phyloP scores from a whole-genome alignment of 2,888 invertebrate species.

The Ochropleura leucogaster region DNA sequence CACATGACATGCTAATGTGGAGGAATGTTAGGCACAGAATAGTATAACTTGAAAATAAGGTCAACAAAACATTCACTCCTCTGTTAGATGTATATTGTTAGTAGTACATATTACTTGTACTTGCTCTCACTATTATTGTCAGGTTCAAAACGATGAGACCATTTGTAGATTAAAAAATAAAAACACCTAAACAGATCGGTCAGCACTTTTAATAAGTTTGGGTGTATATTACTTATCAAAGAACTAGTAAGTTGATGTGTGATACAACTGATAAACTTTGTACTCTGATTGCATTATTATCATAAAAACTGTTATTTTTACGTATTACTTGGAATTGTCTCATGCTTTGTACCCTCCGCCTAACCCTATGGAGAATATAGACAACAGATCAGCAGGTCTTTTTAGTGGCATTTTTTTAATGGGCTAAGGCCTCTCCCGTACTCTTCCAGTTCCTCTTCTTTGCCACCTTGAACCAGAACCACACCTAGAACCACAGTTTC shows the following conservation, averaged over 20 bases:
- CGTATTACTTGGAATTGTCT: not conserved
- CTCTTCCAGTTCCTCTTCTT: too few relatives aligned
- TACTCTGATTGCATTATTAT: slow-evolving; percentile 22
- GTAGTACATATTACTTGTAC: not conserved
- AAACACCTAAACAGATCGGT: fast-evolving
- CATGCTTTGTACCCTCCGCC: not conserved
- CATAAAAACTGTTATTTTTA: not conserved
- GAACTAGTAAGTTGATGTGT: slow-evolving; percentile 16
- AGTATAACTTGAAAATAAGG: slow-evolving; percentile 5
- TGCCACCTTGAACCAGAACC: too few relatives aligned
- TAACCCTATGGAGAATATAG: too few relatives aligned
- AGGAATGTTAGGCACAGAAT: not conserved
- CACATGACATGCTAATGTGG: not conserved
- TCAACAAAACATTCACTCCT: slow-evolving; percentile 5
- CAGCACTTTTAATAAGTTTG: not conserved
- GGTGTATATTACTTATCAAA: slow-evolving; percentile 11
- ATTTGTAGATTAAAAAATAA: not conserved
- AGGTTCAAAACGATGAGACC: not conserved
- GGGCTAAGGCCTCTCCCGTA: too few relatives aligned
- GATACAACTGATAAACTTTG: slow-evolving; percentile 48
- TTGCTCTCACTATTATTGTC: not conserved
- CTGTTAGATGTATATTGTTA: not conserved
- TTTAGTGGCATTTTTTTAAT: too few relatives aligned
- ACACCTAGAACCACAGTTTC: too few relatives aligned
- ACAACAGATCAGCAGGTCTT: too few relatives aligned